Base-by-base conservation (phyloP, 2,797 vertebrate species). In the Agapornis canus region DNA sequence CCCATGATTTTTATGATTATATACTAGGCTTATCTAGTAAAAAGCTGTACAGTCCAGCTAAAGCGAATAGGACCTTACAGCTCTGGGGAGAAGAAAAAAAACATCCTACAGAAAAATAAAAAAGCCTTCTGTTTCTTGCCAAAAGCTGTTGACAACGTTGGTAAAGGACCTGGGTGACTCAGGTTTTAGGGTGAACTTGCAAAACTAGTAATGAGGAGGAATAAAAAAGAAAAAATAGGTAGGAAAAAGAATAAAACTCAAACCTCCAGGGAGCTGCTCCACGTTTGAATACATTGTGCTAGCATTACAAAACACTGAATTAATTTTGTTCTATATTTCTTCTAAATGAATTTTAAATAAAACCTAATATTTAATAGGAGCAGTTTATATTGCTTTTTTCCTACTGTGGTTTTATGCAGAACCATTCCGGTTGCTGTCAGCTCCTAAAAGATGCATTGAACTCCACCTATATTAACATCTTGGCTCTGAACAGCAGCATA, bases 311-410 rank as follows among this genome's bases (percentile, higher is more conserved):
- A 89, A 71, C 59, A 35, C 20, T 45, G 78, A 77, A 60, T 82
- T 80, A 77, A 77, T 91, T 91, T 94, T 88, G 56, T 77, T 39
- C 35, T 77, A 5, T 85, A 52, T 84, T 94, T 93, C 37, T 75
- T 95, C 40, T 59, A 91, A 90, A 91, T 73, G 51, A 94, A 66
- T 87, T 87, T 77, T 26, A 72, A 93, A 92, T 84, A 72, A 86
- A 90, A 40, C 6, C 11, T 66, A 40, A n/a, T 82, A n/a, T 9
- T 84, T 90, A 23, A 45, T 43, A 51, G 49, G 47, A 86, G 11
- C 56, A 59, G 43, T n/a, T 92, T 42, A 12, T 76, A 47, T 72
- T 57, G 42, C 17, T 59, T 86, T 89, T 93, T 81, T 81, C 51
- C n/a, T 87, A 2, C 25, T 23, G 56, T 77, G 43, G 13, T 82